phyloP scores from a whole-genome alignment of 2,113 vertebrate species.

The Hepsetus odoe region DNA sequence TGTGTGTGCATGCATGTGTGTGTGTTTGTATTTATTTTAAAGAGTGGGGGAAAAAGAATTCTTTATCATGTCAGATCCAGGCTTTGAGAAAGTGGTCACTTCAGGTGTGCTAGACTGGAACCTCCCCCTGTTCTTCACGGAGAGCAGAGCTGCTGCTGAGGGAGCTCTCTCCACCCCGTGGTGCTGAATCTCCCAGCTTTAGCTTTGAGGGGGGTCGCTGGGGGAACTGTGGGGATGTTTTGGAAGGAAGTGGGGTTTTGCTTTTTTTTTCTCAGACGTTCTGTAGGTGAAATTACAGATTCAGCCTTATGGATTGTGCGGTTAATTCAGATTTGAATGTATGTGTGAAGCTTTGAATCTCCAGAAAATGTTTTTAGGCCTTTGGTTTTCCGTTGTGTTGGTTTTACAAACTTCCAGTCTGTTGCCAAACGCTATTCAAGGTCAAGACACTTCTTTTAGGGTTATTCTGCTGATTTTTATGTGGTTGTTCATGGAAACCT shows the following conservation, averaged over 20 bases:
- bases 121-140: background rate
- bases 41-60: too few species aligned
- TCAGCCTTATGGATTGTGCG: too few species aligned
- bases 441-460: background rate
- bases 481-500: background rate
- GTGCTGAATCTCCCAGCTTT: slow-evolving; percentile 55
- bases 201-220: background rate
- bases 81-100: too few species aligned
- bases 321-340: too few species aligned
- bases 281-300: too few species aligned
- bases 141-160: background rate
- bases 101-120: too few species aligned
- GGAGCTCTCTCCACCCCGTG: slow-evolving; percentile 56
- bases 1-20: too few species aligned
- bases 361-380: background rate
- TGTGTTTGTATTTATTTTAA: too few species aligned
- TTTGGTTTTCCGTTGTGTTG: background rate
- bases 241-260: background rate
- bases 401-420: background rate
- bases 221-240: slow-evolving; percentile 2
- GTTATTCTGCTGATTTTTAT: background rate
- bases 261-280: background rate
- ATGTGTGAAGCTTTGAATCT: background rate
- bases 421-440: background rate
- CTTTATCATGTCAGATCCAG: too few species aligned